phyloP scores from a whole-genome alignment of 2,113 vertebrate species.

The Podiceps cristatus region DNA sequence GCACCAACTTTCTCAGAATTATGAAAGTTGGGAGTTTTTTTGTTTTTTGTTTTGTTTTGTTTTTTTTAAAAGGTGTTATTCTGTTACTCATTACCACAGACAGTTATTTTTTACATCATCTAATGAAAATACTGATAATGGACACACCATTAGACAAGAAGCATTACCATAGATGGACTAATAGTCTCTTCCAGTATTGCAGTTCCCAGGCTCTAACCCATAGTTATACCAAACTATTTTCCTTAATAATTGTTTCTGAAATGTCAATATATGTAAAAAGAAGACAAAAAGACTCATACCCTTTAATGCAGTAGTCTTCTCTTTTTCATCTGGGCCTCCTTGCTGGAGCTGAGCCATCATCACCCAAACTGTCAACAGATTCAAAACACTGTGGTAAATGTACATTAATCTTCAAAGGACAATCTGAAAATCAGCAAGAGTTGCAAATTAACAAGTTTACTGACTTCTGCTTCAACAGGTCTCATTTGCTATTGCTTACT shows the following conservation, averaged over 20 bases:
- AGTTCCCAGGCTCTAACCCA: neutral
- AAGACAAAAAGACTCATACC: slow-evolving; percentile 76
- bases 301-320: slow-evolving; percentile 95
- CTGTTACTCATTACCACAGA: neutral
- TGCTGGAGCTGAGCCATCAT: slow-evolving; percentile 89
- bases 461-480: neutral
- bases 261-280: neutral
- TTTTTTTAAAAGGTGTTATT: neutral
- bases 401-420: slow-evolving; percentile 79
- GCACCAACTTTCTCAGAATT: neutral
- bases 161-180: neutral
- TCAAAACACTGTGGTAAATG: slow-evolving; percentile 72
- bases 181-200: neutral
- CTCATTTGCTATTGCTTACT: neutral
- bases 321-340: slow-evolving; percentile 91
- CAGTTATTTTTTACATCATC: neutral
- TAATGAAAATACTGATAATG: neutral
- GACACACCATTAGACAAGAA: neutral
- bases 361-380: slow-evolving; percentile 81
- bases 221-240: neutral
- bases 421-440: slow-evolving; percentile 77
- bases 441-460: slow-evolving; percentile 53
- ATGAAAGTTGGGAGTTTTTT: too few species aligned
- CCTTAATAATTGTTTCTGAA: neutral
- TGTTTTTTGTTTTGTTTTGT: too few species aligned